A percentile compares a stretch with the other conserved stretches of the same genome.
These are phyloP conservation scores for Parazoanthus swiftii DNA, from an alignment of 92 coral and sea anemone genomes.

Conservation along the genomic window DNA sequence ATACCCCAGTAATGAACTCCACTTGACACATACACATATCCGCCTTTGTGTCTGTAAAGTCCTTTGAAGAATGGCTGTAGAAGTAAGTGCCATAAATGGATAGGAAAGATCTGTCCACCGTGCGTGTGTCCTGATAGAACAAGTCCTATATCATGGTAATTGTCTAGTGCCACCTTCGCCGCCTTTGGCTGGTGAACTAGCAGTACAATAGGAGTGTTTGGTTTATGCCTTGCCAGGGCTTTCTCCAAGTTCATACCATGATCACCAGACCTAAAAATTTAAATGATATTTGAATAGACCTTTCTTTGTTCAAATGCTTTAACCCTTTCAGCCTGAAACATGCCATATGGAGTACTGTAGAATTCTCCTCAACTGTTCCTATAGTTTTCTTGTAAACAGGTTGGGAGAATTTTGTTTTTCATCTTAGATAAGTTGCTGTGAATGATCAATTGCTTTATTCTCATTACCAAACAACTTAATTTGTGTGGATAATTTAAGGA, in stretches of 20 bases:
- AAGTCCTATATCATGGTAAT: slow-evolving; percentile 61
- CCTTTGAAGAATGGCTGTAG: slow-evolving; percentile 82
- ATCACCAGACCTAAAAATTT: slow-evolving; percentile 70
- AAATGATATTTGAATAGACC: background rate
- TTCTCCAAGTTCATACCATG: slow-evolving; percentile 72
- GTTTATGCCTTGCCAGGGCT: slow-evolving; percentile 65
- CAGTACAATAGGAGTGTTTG: slow-evolving; percentile 61
- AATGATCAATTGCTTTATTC: too few relatives aligned
- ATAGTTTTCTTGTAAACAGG: too few relatives aligned
- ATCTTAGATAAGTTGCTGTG: too few relatives aligned
- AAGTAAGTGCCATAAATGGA: slow-evolving; percentile 74
- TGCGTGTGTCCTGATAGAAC: slow-evolving; percentile 85
- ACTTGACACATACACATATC: slow-evolving; percentile 71
- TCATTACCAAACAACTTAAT: too few relatives aligned
- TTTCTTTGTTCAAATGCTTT: background rate
- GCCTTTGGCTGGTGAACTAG: slow-evolving; percentile 84
- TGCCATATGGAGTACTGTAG: too few relatives aligned
- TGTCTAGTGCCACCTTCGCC: slow-evolving; percentile 63
- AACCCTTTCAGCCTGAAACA: too few relatives aligned
- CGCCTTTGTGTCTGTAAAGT: slow-evolving; percentile 66
- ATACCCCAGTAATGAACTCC: slow-evolving; percentile 90
- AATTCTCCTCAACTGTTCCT: too few relatives aligned
- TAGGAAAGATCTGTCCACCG: slow-evolving; percentile 77
- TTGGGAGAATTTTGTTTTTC: too few relatives aligned
- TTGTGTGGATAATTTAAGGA: too few relatives aligned